Evolutionary conservation across 2,113 vertebrate genomes (phyloP).

Genomic region (Seriola quinqueradiata): DNA sequence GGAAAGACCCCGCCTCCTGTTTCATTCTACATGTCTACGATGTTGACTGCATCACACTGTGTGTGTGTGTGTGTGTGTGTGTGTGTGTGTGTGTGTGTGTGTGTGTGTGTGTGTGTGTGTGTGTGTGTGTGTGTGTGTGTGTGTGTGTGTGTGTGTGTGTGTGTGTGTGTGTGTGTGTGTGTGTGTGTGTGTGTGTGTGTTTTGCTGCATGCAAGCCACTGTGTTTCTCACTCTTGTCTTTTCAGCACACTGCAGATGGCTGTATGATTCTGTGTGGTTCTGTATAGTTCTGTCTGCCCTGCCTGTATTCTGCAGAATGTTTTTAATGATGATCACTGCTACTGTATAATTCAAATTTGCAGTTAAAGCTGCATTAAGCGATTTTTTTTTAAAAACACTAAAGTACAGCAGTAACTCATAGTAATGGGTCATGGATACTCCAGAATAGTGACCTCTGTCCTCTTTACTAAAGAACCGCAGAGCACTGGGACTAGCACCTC

Average conservation of each 20-base stretch:
- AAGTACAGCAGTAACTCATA: neutral
- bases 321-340: neutral
- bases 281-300: constrained; percentile 31
- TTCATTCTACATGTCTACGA: no score
- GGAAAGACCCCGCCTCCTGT: no score
- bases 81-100: neutral
- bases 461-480: neutral
- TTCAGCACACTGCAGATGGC: constrained; percentile 43
- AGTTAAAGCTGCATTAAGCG: constrained; percentile 54
- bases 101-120: neutral
- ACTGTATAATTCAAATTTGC: neutral
- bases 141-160: neutral
- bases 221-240: constrained; percentile 53
- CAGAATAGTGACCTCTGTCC: neutral
- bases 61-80: constrained; percentile 2
- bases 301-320: constrained; percentile 1
- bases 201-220: constrained; percentile 20
- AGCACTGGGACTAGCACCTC: neutral
- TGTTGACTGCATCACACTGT: neutral
- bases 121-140: constrained; percentile 2
- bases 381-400: neutral
- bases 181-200: neutral
- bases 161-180: neutral
- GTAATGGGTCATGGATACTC: neutral
- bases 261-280: constrained; percentile 36